phyloP scores from a whole-genome alignment of 2,888 invertebrate species.

The Mimumesa dahlbomi region DNA sequence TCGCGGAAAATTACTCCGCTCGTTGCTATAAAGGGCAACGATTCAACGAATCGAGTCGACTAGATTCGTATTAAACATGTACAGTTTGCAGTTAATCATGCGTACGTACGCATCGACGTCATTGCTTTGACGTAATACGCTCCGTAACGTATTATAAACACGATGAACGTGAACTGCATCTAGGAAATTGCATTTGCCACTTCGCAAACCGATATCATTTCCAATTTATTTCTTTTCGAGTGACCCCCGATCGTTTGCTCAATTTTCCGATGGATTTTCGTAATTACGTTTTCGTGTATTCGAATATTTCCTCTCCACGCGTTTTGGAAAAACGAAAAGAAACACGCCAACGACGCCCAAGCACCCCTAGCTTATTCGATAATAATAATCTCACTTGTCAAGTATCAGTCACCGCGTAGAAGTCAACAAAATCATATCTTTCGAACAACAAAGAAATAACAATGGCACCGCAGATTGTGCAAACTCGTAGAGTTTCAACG shows the following conservation, averaged over 20 bases:
- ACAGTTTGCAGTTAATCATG: constrained; percentile 37
- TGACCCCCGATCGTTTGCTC: not conserved
- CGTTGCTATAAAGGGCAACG: constrained; percentile 40
- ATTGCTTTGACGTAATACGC: constrained; percentile 40
- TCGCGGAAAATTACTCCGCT: constrained; percentile 34
- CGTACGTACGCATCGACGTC: constrained; percentile 36
- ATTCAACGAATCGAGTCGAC: constrained; percentile 58
- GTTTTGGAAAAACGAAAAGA: not conserved
- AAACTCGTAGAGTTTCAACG: not conserved
- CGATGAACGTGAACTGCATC: not conserved
- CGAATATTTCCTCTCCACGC: constrained; percentile 7
- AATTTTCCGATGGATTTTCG: constrained; percentile 1
- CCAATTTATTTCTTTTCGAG: constrained; percentile 1
- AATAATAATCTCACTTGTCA: constrained; percentile 18
- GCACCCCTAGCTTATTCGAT: constrained; percentile 4
- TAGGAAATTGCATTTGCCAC: constrained; percentile 14
- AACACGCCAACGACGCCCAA: constrained; percentile 13
- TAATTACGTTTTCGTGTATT: no score
- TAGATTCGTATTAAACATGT: constrained; percentile 54
- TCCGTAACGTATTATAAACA: constrained; percentile 10
- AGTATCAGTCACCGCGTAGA: constrained; percentile 13
- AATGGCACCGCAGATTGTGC: not conserved
- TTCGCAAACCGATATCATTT: constrained; percentile 16
- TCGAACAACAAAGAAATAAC: constrained; percentile 20
- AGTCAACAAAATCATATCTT: constrained; percentile 18